A percentile compares a stretch with the other conserved stretches of the same genome.
phyloP scores from a whole-genome alignment of 2,888 invertebrate genomes.

The Hyposoter didymator region DNA sequence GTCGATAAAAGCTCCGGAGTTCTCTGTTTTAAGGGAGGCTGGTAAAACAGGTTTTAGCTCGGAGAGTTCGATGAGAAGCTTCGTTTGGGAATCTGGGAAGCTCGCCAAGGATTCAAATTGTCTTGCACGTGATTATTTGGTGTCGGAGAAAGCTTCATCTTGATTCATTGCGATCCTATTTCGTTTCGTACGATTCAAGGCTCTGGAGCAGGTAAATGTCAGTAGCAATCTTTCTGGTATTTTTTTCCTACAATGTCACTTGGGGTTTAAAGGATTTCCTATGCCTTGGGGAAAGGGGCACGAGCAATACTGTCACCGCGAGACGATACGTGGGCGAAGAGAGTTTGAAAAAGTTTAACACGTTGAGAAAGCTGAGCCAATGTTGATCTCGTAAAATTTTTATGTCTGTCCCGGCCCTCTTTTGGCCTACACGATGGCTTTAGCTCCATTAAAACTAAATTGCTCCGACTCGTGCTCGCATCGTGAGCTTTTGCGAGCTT shows the following conservation, averaged over 20 bases:
- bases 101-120: neutral
- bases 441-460: slow-evolving; percentile 70
- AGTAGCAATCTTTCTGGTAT: neutral
- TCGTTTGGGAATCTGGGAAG: neutral
- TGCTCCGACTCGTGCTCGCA: slow-evolving; percentile 62
- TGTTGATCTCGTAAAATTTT: slow-evolving; percentile 72
- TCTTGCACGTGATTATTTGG: neutral
- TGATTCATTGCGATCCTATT: neutral
- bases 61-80: neutral
- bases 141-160: neutral
- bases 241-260: neutral
- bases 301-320: neutral
- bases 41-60: neutral
- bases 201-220: neutral
- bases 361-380: slow-evolving; percentile 53
- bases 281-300: neutral
- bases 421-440: slow-evolving; percentile 28
- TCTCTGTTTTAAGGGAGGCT: neutral
- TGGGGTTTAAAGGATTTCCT: slow-evolving; percentile 39
- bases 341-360: slow-evolving; percentile 50
- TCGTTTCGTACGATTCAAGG: neutral
- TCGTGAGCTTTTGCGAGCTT: slow-evolving; percentile 38
- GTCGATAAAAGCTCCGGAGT: slow-evolving; percentile 34
- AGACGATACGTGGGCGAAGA: neutral
- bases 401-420: slow-evolving; percentile 41